phyloP scores from a whole-genome alignment of 1,140 invertebrate species.

The Chrysopa pallens region DNA sequence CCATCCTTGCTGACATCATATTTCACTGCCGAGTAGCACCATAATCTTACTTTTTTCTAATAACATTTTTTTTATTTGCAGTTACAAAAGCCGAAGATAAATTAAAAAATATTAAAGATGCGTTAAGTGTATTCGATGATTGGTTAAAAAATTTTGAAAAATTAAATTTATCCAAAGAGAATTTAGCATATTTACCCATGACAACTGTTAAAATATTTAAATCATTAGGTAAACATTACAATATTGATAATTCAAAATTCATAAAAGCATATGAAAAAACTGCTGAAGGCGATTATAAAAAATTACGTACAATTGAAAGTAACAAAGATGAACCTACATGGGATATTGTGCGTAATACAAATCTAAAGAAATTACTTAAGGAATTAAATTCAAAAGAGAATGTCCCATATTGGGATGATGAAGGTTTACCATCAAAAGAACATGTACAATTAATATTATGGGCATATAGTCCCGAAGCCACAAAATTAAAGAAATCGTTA shows the following conservation, averaged over 20 bases:
- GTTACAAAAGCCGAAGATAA: slow-evolving; percentile 46
- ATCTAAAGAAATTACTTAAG: slow-evolving; percentile 31
- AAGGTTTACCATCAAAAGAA: slow-evolving; percentile 35
- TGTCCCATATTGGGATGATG: slow-evolving; percentile 32
- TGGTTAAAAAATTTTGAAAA: slow-evolving; percentile 42
- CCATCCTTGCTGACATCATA: no score
- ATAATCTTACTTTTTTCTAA: no score
- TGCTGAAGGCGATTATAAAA: slow-evolving; percentile 42
- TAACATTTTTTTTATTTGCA: no score
- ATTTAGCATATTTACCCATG: slow-evolving; percentile 35
- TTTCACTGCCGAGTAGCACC: no score
- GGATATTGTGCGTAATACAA: slow-evolving; percentile 41
- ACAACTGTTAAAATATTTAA: slow-evolving; percentile 17
- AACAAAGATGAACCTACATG: slow-evolving; percentile 31
- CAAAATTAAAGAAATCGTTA: slow-evolving; percentile 25
- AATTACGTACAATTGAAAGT: slow-evolving; percentile 34
- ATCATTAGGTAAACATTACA: slow-evolving; percentile 16
- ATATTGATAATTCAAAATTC: slow-evolving; percentile 21
- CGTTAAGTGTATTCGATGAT: slow-evolving; percentile 37
- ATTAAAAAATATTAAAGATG: slow-evolving; percentile 43
- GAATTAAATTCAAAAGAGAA: slow-evolving; percentile 24
- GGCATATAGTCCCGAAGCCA: slow-evolving; percentile 40
- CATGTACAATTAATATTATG: slow-evolving; percentile 39
- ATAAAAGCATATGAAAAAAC: slow-evolving; percentile 31
- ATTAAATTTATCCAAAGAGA: slow-evolving; percentile 35